Evolutionary conservation across 1,140 invertebrate species (phyloP).

Genomic region (Heliconius eleuchia): DNA sequence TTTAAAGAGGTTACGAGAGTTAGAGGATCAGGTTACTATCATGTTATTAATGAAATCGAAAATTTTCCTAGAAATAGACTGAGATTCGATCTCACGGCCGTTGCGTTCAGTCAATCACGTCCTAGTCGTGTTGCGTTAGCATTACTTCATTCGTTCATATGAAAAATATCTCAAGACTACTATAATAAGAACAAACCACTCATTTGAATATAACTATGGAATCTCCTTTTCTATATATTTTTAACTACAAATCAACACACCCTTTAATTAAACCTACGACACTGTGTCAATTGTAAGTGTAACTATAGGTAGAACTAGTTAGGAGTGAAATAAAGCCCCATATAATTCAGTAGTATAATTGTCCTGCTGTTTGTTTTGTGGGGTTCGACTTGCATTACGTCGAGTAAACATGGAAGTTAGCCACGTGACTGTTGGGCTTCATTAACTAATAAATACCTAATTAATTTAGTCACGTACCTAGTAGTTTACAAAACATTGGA

Average conservation of each 20-base stretch:
- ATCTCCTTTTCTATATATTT: slow-evolving; percentile 46
- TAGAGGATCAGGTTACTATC: too few species aligned
- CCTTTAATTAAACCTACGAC: slow-evolving; percentile 73
- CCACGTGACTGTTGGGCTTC: slow-evolving; percentile 19
- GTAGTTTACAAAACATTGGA: background rate
- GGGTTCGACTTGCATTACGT: slow-evolving; percentile 37
- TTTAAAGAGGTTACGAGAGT: background rate
- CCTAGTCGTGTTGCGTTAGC: too few species aligned
- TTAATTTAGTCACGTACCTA: background rate
- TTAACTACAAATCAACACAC: slow-evolving; percentile 69
- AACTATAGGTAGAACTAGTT: slow-evolving; percentile 64
- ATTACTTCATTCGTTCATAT: background rate
- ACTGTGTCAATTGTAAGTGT: slow-evolving; percentile 73
- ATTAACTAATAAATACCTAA: background rate
- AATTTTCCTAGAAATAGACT: too few species aligned
- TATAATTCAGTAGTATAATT: slow-evolving; percentile 58
- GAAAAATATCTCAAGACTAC: background rate
- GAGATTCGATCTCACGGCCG: too few species aligned
- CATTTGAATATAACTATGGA: background rate
- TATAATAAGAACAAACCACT: background rate
- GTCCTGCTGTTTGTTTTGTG: slow-evolving; percentile 49
- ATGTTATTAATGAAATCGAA: too few species aligned
- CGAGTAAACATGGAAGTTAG: slow-evolving; percentile 25
- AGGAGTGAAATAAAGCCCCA: slow-evolving; percentile 56
- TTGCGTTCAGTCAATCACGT: too few species aligned